Evolutionary conservation across 2,113 vertebrate genomes (phyloP), one percentile per base, ranked within the genome.

Genomic region (Petromus typicus): DNA sequence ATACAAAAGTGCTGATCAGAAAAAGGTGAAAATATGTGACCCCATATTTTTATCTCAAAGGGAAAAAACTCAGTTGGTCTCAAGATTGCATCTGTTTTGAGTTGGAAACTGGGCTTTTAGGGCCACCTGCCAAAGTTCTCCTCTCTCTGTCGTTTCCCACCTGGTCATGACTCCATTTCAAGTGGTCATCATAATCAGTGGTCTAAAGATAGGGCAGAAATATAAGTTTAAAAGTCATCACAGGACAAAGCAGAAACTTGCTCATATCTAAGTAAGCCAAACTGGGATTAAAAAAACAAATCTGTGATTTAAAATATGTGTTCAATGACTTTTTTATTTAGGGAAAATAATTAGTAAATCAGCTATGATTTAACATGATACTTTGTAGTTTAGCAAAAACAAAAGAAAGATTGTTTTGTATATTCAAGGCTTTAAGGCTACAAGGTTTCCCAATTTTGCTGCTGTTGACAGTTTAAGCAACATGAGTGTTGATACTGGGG

Each of bases 191-290:
- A 78, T 69, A 78, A 88, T 84, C 61, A 76, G 6, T 69, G 43
- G 25, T 63, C 85, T 84, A 92, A 92, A 84, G 61, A 69, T 89
- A 84, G 75, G 51, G n/a, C 37, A 92, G 85, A 89, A 61, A 61
- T 69, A 51, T 25, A 34, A 27, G 20, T 78, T 76, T 59, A 67
- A 66, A 83, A 88, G 14, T 51, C 14, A 27, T 67, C 59, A n/a
- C 45, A 48, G 37, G 32, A 83, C 37, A 37, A 78, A 71, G 54
- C 12, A 8, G 51, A 84, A 67, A 32, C 40, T 40, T 69, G 37
- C 54, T 37, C 45, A 43, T 25, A 48, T 71, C 4, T 85, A 32
- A 71, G 23, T 59, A 71, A 84, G 56, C 40, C 40, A 84, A 76
- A 89, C 34, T 23, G 16, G 27, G 32, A 71, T n/a, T n/a, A n/a